These are phyloP conservation scores for Talpa occidentalis DNA, from an alignment of 2,113 vertebrate species.

Conservation along the genomic window DNA sequence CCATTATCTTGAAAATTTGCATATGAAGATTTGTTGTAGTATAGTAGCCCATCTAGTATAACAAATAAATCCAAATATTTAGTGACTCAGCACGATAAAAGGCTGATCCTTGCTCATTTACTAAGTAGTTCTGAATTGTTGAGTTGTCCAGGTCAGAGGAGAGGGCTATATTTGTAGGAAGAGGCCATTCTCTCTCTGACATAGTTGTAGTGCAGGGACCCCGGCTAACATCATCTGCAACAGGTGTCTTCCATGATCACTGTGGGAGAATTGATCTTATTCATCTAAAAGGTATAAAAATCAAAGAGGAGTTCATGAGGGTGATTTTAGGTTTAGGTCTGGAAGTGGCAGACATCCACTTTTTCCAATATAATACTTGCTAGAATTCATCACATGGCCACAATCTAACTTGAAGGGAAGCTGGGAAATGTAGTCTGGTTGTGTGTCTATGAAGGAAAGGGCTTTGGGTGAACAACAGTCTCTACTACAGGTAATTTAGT, in stretches of 20 bases:
- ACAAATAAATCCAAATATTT: neutral
- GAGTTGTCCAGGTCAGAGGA: neutral
- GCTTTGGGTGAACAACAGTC: neutral
- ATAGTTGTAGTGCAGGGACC: neutral
- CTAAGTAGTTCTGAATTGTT: no score
- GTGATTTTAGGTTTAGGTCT: neutral
- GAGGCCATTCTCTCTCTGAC: no score
- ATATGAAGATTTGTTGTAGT: neutral
- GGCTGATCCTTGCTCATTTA: neutral
- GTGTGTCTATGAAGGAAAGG: neutral
- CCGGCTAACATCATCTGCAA: no score
- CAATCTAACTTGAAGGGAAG: neutral
- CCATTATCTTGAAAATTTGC: neutral
- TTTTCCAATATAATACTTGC: neutral
- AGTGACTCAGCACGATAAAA: neutral
- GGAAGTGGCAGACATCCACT: neutral
- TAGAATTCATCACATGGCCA: neutral
- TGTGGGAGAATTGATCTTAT: neutral
- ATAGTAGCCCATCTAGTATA: neutral
- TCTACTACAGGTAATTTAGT: neutral
- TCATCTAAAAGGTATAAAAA: neutral
- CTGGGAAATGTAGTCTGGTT: neutral
- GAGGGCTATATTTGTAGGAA: no score
- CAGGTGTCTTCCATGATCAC: neutral
- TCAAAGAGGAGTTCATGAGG: neutral